A percentile compares a stretch with the other conserved stretches of the same genome.
Evolutionary conservation across 2,888 invertebrate genomes (phyloP).

Genomic region (Arctia plantaginis): DNA sequence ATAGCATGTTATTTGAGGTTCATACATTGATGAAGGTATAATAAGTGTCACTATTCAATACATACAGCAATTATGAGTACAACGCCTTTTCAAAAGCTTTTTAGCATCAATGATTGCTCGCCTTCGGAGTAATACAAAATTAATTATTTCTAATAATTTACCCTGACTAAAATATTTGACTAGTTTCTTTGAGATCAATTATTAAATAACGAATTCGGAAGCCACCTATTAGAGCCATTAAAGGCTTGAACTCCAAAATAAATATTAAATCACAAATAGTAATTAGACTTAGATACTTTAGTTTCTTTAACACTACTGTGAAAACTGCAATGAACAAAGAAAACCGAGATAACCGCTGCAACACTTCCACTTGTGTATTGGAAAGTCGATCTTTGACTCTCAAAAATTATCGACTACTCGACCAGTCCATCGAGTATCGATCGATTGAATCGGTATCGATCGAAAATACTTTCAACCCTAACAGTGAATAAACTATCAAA

Average conservation of each 20-base stretch:
- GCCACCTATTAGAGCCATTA: constrained; percentile 54
- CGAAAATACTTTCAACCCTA: no score
- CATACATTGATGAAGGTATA: neutral
- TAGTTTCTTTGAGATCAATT: constrained; percentile 55
- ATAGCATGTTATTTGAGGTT: no score
- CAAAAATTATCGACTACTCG: neutral
- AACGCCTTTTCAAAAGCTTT: constrained; percentile 33
- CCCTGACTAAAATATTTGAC: constrained; percentile 64
- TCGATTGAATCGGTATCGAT: no score
- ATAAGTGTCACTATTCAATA: constrained; percentile 18
- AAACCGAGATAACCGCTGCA: neutral
- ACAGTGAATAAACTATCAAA: no score
- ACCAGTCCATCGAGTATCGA: neutral
- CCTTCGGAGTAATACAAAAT: constrained; percentile 33
- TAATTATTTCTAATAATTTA: constrained; percentile 47
- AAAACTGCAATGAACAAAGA: neutral
- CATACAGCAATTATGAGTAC: constrained; percentile 27
- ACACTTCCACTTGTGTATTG: neutral
- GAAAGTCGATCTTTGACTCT: neutral
- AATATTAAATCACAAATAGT: no score
- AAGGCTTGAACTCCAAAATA: constrained; percentile 49
- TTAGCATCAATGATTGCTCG: constrained; percentile 33
- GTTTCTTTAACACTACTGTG: neutral
- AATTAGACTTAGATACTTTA: neutral
- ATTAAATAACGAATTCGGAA: constrained; percentile 59